Conservation (phyloP, 2,797 vertebrate species). For the Perodicticus potto region DNA sequence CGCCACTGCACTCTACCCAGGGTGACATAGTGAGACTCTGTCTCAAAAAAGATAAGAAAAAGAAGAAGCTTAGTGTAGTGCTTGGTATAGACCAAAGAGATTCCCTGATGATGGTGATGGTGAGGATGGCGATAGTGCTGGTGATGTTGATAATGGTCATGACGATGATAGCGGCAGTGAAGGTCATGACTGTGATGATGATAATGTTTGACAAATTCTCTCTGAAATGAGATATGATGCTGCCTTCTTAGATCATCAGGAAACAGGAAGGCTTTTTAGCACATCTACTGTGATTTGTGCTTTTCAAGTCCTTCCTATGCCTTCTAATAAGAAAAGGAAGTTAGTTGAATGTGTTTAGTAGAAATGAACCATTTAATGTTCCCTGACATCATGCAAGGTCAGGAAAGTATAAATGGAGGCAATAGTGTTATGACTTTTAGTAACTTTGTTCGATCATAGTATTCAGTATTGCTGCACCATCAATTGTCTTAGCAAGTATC, state of each 20-base stretch:
- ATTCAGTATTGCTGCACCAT: neutral
- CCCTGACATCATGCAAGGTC: neutral
- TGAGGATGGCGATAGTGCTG: neutral
- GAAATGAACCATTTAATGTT: neutral
- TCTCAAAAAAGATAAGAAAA: too few relatives aligned
- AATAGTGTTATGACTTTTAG: neutral
- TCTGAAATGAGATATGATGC: neutral
- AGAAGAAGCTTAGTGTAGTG: neutral
- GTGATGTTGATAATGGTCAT: rapidly evolving
- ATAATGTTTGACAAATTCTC: neutral
- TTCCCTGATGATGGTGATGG: rapidly evolving
- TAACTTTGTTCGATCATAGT: neutral
- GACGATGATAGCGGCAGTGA: rapidly evolving
- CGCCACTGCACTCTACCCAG: too few relatives aligned
- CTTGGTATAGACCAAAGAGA: neutral
- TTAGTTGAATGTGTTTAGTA: neutral
- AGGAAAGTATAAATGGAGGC: neutral
- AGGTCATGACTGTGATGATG: rapidly evolving
- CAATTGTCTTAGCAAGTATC: constrained; percentile 32
- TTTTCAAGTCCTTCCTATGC: too few relatives aligned
- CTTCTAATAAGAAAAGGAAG: neutral
- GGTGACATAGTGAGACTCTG: too few relatives aligned
- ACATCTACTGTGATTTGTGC: neutral
- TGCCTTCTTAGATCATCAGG: neutral
- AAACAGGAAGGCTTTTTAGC: neutral